These are phyloP conservation scores for Trichacis sp. DNA, from an alignment of 2,888 invertebrate genomes.

Conservation along the genomic window DNA sequence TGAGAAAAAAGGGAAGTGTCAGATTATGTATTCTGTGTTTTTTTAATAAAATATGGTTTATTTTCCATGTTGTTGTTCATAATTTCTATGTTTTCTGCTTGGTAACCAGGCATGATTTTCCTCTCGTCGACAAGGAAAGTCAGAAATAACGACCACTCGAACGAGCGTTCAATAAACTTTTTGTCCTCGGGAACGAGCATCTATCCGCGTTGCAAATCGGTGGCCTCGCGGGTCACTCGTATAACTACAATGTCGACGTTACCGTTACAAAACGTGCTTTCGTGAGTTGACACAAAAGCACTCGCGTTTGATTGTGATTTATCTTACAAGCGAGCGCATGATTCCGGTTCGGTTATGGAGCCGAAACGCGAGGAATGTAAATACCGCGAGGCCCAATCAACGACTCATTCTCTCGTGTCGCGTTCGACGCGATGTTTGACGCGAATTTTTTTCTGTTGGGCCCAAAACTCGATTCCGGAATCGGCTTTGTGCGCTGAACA, in stretches of 20 bases:
- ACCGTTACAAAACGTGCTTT: constrained; percentile 26
- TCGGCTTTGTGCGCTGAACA: constrained; percentile 13
- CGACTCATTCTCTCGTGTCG: constrained; percentile 26
- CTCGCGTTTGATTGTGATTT: constrained; percentile 36
- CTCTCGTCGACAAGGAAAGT: no score
- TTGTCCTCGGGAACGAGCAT: background rate
- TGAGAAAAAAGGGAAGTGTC: no score
- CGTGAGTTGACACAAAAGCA: constrained; percentile 28
- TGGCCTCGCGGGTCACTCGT: constrained; percentile 11
- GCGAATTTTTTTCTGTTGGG: constrained; percentile 19
- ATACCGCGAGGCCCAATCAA: constrained; percentile 35
- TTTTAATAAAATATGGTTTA: no score
- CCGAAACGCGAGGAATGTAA: constrained; percentile 32
- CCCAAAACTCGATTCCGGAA: background rate
- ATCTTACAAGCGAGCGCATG: constrained; percentile 23
- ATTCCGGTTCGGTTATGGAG: constrained; percentile 10
- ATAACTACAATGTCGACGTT: constrained; percentile 20
- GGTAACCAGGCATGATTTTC: no score
- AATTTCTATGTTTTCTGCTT: no score
- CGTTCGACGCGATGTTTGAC: constrained; percentile 31
- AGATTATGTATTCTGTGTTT: no score
- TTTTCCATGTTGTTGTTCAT: no score
- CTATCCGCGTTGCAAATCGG: background rate
- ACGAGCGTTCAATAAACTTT: background rate
- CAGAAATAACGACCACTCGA: background rate